Evolutionary conservation across 2,113 vertebrate genomes (phyloP).

Genomic region (Chamaetylas fuelleborni): DNA sequence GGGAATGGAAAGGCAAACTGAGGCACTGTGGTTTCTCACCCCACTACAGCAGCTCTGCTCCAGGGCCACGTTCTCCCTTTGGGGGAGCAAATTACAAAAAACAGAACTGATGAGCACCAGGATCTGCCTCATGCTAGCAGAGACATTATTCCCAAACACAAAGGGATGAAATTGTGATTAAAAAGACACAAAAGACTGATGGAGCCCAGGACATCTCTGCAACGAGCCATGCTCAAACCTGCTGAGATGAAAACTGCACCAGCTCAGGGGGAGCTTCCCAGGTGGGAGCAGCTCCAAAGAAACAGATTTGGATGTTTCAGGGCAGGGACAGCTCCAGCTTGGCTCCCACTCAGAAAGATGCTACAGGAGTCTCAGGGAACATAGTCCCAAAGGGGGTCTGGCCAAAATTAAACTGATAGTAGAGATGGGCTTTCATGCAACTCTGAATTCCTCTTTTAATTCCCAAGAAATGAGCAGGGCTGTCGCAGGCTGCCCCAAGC

Average conservation of each 20-base stretch:
- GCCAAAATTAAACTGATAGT: background rate
- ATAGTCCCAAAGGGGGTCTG: background rate
- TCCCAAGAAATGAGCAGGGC: background rate
- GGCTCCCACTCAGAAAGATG: background rate
- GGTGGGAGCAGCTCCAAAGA: background rate
- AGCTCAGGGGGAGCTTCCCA: background rate
- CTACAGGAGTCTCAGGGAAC: background rate
- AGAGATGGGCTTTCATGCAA: background rate
- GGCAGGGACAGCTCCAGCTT: background rate
- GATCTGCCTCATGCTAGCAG: background rate
- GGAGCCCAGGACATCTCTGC: background rate
- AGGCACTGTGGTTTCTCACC: background rate
- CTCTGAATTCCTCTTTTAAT: background rate
- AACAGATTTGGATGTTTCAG: background rate
- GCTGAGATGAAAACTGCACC: fast-evolving
- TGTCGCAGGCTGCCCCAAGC: too few relatives aligned
- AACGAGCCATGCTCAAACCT: fast-evolving
- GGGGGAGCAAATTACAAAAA: background rate
- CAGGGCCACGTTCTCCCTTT: background rate
- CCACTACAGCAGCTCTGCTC: background rate
- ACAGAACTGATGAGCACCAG: background rate
- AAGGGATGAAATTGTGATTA: background rate
- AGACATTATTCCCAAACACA: background rate
- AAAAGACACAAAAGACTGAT: background rate
- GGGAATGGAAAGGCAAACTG: background rate